Evolutionary conservation across 2,888 invertebrate genomes (phyloP), one percentile per base, ranked within the genome.

Genomic region (Andrena chrysosceles): DNA sequence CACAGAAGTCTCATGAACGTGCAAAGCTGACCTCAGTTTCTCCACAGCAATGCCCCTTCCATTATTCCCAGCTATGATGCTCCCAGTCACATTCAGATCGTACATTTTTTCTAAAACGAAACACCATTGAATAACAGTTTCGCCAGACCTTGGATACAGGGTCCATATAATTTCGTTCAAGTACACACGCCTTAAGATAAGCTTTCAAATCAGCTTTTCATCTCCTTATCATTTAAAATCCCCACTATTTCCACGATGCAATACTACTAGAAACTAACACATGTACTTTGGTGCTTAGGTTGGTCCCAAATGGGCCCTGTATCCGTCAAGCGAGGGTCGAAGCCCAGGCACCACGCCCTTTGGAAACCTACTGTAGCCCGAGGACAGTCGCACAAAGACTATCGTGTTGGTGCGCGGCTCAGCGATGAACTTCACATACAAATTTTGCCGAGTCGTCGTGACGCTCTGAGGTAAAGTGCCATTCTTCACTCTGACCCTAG

Each of bases 1-100:
- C 68, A 99, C 96, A 0, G 97, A 96, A 13, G 97, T 97, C 54
- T 96, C 96, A 90, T 98, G 97, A 67, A 99, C 95, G 93, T 98
- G 97, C n/a, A 99, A 94, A 92, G 97, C 97, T 20, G 98, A 98
- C 91, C 99, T 96, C 74, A 99, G 95, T 93, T 98, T 98, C 93
- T 99, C 98, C 16, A 98, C 96, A n/a, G 96, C 97, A 69, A 99
- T 96, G n/a, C 99, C 99, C 92, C 99, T 96, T 0, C 99, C 99
- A 87, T 97, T 97, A 94, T 99, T 99, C 93, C 97, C 97, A 2
- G 97, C 96, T 79, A 99, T 96, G 49, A 96, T 96, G 1, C 98
- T 97, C 90, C 98, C 96, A 0, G 97, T 97, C 23, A 99, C 95
- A 90, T 98, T 98, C 73, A 99, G 95, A 93, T 99, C 99, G 93